Evolutionary conservation across 2,888 invertebrate species (phyloP).

Genomic region (Tinea pellionella): DNA sequence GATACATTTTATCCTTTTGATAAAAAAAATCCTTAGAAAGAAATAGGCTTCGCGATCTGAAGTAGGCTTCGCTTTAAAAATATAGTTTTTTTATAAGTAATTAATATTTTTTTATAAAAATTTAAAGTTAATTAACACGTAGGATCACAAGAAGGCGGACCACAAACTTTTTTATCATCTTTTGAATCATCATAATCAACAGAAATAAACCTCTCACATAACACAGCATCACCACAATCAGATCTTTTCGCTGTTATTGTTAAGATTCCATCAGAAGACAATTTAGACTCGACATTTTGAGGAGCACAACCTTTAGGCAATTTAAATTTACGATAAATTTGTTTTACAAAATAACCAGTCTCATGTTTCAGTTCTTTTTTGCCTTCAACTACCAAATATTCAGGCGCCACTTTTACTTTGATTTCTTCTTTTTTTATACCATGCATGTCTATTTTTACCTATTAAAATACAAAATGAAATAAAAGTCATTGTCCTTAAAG

Average conservation of each 20-base stretch:
- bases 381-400: conserved; percentile 49
- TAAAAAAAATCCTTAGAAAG: too few species aligned
- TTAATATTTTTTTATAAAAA: too few species aligned
- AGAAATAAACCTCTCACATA: conserved; percentile 32
- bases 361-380: conserved; percentile 44
- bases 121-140: too few species aligned
- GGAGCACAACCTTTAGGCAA: conserved; percentile 42
- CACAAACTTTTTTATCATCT: too few species aligned
- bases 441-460: conserved; percentile 31
- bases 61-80: too few species aligned
- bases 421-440: conserved; percentile 44
- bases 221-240: conserved; percentile 25
- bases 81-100: too few species aligned
- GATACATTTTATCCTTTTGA: too few species aligned
- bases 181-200: too few species aligned
- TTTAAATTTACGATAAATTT: conserved; percentile 45
- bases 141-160: too few species aligned
- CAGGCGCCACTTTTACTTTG: conserved; percentile 40
- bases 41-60: too few species aligned
- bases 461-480: too few species aligned
- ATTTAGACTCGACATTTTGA: conserved; percentile 29
- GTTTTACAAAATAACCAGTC: conserved; percentile 33
- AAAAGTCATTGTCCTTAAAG: too few species aligned
- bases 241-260: conserved; percentile 39
- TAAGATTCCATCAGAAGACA: conserved; percentile 39